These are phyloP conservation scores for Chaetophractus vellerosus DNA, from an alignment of 2,797 vertebrate species.

Conservation along the genomic window DNA sequence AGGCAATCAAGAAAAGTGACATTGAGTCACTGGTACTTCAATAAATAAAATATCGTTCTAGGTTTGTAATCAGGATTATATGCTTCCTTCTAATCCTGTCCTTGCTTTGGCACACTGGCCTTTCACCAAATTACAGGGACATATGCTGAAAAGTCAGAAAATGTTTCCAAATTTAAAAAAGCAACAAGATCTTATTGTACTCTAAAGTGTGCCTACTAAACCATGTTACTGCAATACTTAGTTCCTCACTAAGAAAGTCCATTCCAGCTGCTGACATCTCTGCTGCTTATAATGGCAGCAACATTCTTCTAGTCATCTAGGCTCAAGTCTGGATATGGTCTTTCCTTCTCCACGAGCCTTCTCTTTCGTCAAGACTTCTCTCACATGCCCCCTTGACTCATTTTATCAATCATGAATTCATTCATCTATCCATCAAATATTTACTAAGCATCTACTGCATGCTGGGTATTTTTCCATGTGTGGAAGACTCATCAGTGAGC, in stretches of 20 bases:
- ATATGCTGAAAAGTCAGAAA: neutral
- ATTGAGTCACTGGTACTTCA: neutral
- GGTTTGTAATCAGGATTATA: neutral
- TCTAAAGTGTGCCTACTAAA: neutral
- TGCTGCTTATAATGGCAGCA: neutral
- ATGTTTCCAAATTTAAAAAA: neutral
- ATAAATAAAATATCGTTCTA: constrained; percentile 6
- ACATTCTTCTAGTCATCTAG: neutral
- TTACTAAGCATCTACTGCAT: no score
- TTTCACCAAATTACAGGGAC: constrained; percentile 19
- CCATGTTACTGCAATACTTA: neutral
- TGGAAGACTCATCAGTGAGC: neutral
- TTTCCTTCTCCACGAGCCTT: neutral
- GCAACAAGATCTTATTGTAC: neutral
- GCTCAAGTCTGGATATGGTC: neutral
- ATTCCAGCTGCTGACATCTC: neutral
- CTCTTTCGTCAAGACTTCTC: neutral
- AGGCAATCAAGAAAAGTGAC: neutral
- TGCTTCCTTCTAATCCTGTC: neutral
- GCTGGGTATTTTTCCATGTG: no score
- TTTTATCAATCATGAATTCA: no score
- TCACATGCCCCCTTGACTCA: neutral
- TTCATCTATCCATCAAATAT: no score
- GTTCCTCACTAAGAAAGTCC: neutral
- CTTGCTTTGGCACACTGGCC: neutral